Base-by-base conservation (phyloP, 2,888 invertebrate species). In the Dynastes tityus region DNA sequence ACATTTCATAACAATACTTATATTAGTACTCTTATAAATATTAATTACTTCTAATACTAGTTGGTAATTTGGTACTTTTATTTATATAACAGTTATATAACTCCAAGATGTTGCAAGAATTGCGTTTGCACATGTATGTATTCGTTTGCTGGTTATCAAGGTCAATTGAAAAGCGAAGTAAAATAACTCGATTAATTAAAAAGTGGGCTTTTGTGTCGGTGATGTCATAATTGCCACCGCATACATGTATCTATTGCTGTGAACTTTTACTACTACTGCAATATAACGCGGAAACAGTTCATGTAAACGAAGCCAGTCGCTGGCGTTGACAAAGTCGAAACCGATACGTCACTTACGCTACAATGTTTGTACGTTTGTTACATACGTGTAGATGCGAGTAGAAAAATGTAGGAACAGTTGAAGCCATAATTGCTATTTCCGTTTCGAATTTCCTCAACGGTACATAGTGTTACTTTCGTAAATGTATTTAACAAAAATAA, bases 221-320 rank as follows among this genome's bases (percentile, higher is more conserved):
- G 67, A 68, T 70, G 11, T 70, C 68, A 51, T 29, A 70, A 70
- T 29, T 29, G 29, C 29, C 29, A 71, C 51, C 45, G 29, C 9
- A 53, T 51, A 29, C 27, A 53, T 71, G 32, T 71, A 51, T 8
- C 2, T 70, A 51, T 53, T 70, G 37, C 11, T 55, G 53, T 29
- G 29, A 71, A 51, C 51, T 71, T 71, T 71, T 55, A 71, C 32
- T 71, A 71, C 37, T 13, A n/a, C 37, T 53, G 29, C 68, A 51
- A n/a, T 53, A 51, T 70, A 70, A 70, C 27, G 29, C 70, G 53
- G 70, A 71, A 71, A 27, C 53, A 27, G 53, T 27, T 53, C 27
- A 4, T 11, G 32, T 55, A 51, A 53, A 51, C 68, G 67, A 67
- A 67, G 16, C 8, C 68, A 53, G 16, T 16, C 53, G 6, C 53